These are phyloP conservation scores for Mungos mungo DNA, from an alignment of 2,113 vertebrate species.

Conservation along the genomic window DNA sequence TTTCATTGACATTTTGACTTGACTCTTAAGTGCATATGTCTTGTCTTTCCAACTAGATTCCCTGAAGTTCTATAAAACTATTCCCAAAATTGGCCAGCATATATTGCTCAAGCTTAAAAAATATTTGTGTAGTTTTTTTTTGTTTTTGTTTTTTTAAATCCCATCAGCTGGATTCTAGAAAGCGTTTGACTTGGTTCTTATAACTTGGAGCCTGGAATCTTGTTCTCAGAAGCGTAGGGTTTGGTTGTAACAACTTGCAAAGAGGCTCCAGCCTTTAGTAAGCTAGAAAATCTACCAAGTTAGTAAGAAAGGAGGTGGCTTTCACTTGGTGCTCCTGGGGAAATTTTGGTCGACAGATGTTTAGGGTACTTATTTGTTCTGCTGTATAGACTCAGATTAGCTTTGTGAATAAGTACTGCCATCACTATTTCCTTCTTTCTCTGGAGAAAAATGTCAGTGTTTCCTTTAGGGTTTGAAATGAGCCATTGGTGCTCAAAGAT, in stretches of 20 bases:
- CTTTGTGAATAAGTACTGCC: neutral
- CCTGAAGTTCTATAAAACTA: conserved; percentile 34
- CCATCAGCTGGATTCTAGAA: conserved; percentile 1
- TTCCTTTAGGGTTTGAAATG: neutral
- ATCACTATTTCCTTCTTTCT: neutral
- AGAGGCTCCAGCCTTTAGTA: neutral
- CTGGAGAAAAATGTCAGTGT: neutral
- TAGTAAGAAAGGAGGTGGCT: neutral
- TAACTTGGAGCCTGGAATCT: neutral
- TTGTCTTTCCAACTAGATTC: conserved; percentile 23
- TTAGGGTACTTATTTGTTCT: neutral
- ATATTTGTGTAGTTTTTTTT: conserved; percentile 3
- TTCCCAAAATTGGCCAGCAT: neutral
- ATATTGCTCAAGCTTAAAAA: conserved; percentile 18
- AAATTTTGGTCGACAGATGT: neutral
- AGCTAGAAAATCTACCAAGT: neutral
- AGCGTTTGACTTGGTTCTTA: neutral
- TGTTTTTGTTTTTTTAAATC: neutral
- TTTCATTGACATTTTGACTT: neutral
- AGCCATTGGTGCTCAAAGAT: neutral
- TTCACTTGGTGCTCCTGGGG: neutral
- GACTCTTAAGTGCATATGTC: neutral
- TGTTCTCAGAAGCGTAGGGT: neutral
- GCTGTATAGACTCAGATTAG: neutral
- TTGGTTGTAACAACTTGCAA: neutral